Evolutionary conservation across 2,113 vertebrate genomes (phyloP), one percentile per base, ranked within the genome.

Genomic region (Neopipo cinnamomea): DNA sequence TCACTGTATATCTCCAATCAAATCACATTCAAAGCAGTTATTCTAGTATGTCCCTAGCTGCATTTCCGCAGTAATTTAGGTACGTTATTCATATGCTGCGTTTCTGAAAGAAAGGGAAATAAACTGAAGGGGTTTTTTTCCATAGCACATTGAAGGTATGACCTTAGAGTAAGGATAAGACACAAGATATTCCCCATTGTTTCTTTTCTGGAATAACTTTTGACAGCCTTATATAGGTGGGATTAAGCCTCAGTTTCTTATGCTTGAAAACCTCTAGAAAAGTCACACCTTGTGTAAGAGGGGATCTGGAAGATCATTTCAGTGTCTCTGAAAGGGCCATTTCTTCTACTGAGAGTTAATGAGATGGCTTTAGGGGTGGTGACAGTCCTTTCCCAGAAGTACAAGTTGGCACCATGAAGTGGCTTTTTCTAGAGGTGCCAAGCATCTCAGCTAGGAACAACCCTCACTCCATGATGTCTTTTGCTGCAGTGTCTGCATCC

Each of bases 11-110:
- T 82, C 88, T 93, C 94, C 67, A 91, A 92, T 88, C 92, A 96
- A 85, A 84, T 70, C 81, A 83, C 83, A 94, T 95, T 95, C 82
- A 92, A 61, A 92, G 73, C 47, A 85, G 80, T 91, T 95, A 66
- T 93, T 96, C 77, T 55, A 80, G 70, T 35, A 66, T 16, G 74
- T 76, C 67, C 56, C 73, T 95, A 73, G 68, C 44, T 75, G 73
- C 56, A 85, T 91, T 92, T 88, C 83, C 17, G 7, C 89, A 63
- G 89, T 72, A 93, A 95, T 93, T 93, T 91, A 93, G 53, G 55
- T 70, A 81, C 0, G 2, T 78, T 89, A 94, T 91, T 96, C 93
- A 95, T 89, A 89, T 50, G 81, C 84, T 91, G 78, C 75, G n/a
- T 81, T 93, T 95, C 74, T 46, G 83, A 74, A 59, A 88, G 37